Conservation (phyloP, 2,797 vertebrate species). For the Ammospiza maritima region DNA sequence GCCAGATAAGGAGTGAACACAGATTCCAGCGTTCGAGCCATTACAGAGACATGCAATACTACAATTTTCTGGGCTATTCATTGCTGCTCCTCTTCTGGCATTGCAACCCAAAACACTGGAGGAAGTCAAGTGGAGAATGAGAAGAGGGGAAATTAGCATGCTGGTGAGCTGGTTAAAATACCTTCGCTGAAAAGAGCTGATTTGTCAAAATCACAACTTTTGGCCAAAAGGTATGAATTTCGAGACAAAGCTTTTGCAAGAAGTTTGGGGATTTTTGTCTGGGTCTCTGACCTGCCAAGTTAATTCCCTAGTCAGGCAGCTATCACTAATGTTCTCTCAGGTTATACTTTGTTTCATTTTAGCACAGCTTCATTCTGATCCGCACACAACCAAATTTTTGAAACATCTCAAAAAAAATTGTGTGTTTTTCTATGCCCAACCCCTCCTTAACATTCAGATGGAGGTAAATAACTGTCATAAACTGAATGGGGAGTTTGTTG, state of each 20-base stretch:
- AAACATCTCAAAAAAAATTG: background rate
- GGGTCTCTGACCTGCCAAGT: background rate
- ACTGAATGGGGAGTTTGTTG: conserved; percentile 7
- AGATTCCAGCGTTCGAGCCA: background rate
- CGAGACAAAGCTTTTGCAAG: background rate
- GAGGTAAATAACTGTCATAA: conserved; percentile 19
- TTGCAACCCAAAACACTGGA: conserved; percentile 26
- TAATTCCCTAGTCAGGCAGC: background rate
- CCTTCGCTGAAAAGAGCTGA: background rate
- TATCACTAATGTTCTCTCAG: background rate
- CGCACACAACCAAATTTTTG: background rate
- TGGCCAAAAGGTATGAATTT: background rate
- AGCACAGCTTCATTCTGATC: background rate
- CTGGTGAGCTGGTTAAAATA: conserved; percentile 2
- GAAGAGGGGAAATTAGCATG: background rate
- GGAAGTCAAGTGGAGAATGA: conserved; percentile 24
- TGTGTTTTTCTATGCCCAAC: background rate
- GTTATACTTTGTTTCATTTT: background rate
- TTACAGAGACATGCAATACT: background rate
- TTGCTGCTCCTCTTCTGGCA: conserved; percentile 33
- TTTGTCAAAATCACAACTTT: conserved; percentile 1
- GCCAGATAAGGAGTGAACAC: background rate
- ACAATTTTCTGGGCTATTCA: conserved; percentile 51
- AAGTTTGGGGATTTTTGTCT: background rate
- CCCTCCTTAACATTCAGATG: background rate